These are phyloP conservation scores for Epinephelus malabaricus DNA, from an alignment of 2,797 vertebrate species.

Conservation along the genomic window DNA sequence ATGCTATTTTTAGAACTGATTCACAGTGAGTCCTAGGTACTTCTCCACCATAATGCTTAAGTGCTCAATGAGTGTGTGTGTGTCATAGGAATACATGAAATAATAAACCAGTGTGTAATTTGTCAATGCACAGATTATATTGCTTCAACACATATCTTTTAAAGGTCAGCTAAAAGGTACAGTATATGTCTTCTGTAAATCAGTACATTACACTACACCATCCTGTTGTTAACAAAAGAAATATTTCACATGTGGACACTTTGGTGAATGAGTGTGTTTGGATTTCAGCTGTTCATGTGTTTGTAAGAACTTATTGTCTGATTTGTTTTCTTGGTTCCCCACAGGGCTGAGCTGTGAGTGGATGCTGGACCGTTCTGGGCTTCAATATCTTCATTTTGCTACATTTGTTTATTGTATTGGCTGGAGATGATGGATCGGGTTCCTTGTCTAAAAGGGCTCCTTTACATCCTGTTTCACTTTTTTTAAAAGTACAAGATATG, in stretches of 20 bases:
- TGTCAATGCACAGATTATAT: too few relatives aligned
- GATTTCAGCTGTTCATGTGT: background rate
- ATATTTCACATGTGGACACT: background rate
- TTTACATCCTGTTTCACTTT: background rate
- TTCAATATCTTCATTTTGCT: background rate
- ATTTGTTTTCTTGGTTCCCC: slow-evolving; percentile 16
- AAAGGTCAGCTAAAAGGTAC: too few relatives aligned
- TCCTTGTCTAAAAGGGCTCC: background rate
- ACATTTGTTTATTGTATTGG: background rate
- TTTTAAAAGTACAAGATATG: background rate
- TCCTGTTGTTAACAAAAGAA: too few relatives aligned
- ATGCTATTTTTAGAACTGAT: too few relatives aligned
- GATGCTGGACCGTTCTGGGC: slow-evolving; percentile 11
- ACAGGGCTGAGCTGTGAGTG: slow-evolving; percentile 40
- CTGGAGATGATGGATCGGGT: slow-evolving; percentile 3
- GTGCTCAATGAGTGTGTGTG: too few relatives aligned
- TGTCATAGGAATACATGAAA: too few relatives aligned
- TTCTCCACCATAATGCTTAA: too few relatives aligned
- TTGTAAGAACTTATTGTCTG: background rate
- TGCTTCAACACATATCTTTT: too few relatives aligned
- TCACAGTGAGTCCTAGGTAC: too few relatives aligned
- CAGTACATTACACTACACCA: too few relatives aligned
- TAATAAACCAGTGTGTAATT: too few relatives aligned
- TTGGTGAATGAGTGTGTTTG: background rate
- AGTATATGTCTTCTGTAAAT: too few relatives aligned